Evolutionary conservation across 2,113 vertebrate genomes (phyloP).

Genomic region (Picathartes gymnocephalus): DNA sequence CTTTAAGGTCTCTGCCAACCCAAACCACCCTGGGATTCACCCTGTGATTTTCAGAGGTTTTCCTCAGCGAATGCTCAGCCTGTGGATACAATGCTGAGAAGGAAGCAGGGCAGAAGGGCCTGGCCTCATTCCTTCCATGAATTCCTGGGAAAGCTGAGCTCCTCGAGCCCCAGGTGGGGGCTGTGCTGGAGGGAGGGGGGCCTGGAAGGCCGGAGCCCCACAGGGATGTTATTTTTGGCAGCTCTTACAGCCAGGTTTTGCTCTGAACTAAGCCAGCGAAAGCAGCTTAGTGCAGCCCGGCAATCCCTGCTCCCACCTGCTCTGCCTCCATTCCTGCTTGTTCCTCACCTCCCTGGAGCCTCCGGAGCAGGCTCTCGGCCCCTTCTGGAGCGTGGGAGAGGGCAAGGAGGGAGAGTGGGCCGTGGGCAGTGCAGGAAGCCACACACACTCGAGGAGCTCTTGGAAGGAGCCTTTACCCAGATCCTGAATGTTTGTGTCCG

Average conservation of each 20-base stretch:
- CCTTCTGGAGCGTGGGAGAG: not conserved
- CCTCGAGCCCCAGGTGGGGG: accelerated
- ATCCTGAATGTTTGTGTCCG: accelerated
- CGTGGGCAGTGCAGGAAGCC: not conserved
- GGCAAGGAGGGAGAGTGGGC: not conserved
- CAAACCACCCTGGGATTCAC: not conserved
- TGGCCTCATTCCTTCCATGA: accelerated
- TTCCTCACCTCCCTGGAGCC: not conserved
- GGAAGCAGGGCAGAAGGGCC: accelerated
- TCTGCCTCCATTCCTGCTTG: not conserved
- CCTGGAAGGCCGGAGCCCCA: not conserved
- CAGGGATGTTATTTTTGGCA: not conserved
- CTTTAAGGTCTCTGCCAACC: no score
- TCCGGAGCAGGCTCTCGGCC: not conserved
- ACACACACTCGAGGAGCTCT: not conserved
- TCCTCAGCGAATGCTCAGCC: not conserved
- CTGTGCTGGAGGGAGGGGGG: not conserved
- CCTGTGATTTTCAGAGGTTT: not conserved
- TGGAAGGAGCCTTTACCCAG: not conserved
- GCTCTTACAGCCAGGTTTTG: not conserved
- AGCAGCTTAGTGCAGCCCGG: constrained; percentile 7
- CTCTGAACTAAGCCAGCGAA: not conserved
- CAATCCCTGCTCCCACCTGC: not conserved
- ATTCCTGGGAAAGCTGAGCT: not conserved
- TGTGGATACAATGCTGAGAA: accelerated